Evolutionary conservation across 1,140 invertebrate genomes (phyloP).

Genomic region (Plectrocnemia conspersa): DNA sequence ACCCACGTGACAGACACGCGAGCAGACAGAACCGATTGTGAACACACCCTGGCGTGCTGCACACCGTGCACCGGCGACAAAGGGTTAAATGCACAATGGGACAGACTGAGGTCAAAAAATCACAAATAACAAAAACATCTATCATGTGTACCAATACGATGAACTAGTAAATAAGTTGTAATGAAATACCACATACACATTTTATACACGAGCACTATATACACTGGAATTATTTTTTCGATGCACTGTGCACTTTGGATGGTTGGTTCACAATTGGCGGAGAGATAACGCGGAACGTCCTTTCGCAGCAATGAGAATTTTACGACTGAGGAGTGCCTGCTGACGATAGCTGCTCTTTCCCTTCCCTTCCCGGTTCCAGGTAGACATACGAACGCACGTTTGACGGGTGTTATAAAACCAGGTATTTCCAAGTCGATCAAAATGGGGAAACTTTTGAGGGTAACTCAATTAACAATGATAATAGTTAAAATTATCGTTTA

Average conservation of each 20-base stretch:
- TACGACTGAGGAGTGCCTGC: constrained; percentile 13
- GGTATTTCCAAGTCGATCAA: no score
- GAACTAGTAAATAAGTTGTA: background rate
- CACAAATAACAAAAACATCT: background rate
- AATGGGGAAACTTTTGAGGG: no score
- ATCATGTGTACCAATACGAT: background rate
- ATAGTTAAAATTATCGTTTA: no score
- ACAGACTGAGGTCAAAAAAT: no score
- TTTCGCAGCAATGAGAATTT: background rate
- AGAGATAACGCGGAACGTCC: background rate
- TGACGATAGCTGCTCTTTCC: no score
- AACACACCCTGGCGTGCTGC: constrained; percentile 18
- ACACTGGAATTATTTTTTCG: no score
- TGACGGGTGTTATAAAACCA: no score
- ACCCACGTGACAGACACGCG: constrained; percentile 18
- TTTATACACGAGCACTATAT: background rate
- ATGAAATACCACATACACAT: background rate
- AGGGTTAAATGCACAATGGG: no score
- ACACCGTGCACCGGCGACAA: constrained; percentile 6
- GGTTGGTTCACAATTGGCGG: background rate
- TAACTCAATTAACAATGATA: no score
- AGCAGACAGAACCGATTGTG: constrained; percentile 16
- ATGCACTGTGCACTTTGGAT: no score
- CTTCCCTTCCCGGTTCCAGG: background rate
- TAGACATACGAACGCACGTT: no score